These are phyloP conservation scores for Temnothorax rugatulus DNA, from an alignment of 2,888 invertebrate genomes.

Conservation along the genomic window DNA sequence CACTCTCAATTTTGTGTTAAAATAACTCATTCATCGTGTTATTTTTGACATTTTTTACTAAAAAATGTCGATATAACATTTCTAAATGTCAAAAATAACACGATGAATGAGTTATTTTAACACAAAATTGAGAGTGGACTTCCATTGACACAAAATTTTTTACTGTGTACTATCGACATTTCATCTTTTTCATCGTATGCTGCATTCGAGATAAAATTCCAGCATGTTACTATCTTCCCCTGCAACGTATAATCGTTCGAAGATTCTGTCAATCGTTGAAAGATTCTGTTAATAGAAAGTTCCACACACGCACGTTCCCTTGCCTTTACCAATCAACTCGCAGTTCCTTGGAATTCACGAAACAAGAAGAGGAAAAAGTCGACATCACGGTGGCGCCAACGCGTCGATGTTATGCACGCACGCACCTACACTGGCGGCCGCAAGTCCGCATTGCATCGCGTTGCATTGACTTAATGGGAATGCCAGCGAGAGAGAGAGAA, in stretches of 20 bases:
- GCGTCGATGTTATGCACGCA: slow-evolving; percentile 39
- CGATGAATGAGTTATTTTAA: too few species aligned
- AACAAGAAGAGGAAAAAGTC: slow-evolving; percentile 37
- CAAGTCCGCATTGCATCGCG: slow-evolving; percentile 35
- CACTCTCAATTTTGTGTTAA: too few species aligned
- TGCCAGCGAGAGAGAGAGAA: slow-evolving; percentile 55
- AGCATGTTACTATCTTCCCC: background rate
- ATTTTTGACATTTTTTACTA: too few species aligned
- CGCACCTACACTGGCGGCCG: slow-evolving; percentile 56
- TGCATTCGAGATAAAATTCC: slow-evolving; percentile 36
- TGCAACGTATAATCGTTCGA: slow-evolving; percentile 11
- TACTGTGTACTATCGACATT: slow-evolving; percentile 10
- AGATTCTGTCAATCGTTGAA: slow-evolving; percentile 27
- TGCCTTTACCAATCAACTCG: slow-evolving; percentile 16
- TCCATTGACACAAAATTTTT: too few species aligned
- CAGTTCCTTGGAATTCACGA: slow-evolving; percentile 21
- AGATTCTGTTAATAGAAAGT: slow-evolving; percentile 50
- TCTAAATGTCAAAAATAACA: too few species aligned
- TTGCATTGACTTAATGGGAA: slow-evolving; percentile 77
- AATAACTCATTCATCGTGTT: too few species aligned
- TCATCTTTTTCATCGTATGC: slow-evolving; percentile 1
- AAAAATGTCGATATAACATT: too few species aligned
- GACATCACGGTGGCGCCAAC: slow-evolving; percentile 64
- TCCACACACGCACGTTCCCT: background rate
- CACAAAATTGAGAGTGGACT: too few species aligned